Base-by-base conservation (phyloP, 2,888 invertebrate species). In the Microplitis deprimator region DNA sequence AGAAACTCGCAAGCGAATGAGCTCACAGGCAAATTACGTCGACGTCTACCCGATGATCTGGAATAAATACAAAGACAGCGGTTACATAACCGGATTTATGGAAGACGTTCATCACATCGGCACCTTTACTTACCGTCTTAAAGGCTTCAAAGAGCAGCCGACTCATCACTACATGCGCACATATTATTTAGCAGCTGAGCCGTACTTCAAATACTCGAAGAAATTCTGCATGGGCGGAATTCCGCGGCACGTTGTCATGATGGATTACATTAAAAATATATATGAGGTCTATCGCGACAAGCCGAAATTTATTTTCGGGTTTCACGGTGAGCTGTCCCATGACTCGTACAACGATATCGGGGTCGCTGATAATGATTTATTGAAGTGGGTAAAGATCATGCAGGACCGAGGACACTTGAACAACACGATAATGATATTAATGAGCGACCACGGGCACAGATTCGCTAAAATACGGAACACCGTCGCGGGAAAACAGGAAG, bases 401-500 rank as follows among this genome's bases (percentile, higher is more conserved):
- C 90, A 93, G 65, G 86, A 91, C 5, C 91, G 91, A 0, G 94
- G 94, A 0, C 90, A 93, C 61, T 90, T 97, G 17, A 93, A 97
- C 79, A 93, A 96, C 83, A 96, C 98, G 0, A 87, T 98, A 80
- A 90, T 98, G 0, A 93, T 98, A 75, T 87, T 98, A 3, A 97
- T 98, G 96, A 95, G 97, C 5, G 98, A 98, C 90, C 98, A 98
- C 89, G 98, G 98, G 0, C 94, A 95, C 80, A 94, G 97, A 86
- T 97, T 96, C 89, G 94, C 95, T 0, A 92, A 93, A 73, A 93
- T 97, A 6, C 92, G 98, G 0, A 93, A 95, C 83, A 97, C 97
- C 0, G 91, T 96, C 6, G 97, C 98, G 89, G 98, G 98, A 0
- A 97, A 97, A 89, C 93, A 96, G 77, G 98, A 98, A 85, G 98